phyloP scores from a whole-genome alignment of 2,113 vertebrate species.

The Philantomba maxwellii region DNA sequence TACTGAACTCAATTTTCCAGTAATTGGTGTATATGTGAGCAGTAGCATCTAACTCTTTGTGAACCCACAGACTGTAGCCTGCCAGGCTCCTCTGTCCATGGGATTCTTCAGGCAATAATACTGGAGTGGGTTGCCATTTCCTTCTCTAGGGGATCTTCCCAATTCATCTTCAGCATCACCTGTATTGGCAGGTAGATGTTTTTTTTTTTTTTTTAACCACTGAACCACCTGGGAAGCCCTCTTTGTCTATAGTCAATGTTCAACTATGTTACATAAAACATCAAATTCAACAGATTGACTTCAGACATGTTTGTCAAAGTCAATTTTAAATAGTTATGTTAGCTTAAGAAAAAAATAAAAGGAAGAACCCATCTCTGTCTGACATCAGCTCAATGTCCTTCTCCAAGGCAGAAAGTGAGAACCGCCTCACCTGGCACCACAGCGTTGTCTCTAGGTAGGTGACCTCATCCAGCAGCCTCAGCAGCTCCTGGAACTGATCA shows the following conservation, averaged over 20 bases:
- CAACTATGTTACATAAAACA: not conserved
- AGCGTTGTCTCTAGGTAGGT: conserved; percentile 64
- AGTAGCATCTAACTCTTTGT: not conserved
- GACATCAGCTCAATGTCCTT: not conserved
- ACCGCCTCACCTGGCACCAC: conserved; percentile 72
- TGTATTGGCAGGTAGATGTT: not conserved
- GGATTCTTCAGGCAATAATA: not conserved
- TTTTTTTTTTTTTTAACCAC: not conserved
- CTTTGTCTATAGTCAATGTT: not conserved
- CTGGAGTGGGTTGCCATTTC: not conserved
- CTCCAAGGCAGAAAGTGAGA: not conserved
- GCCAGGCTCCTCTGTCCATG: not conserved
- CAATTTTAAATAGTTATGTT: not conserved
- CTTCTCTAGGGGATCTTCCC: not conserved
- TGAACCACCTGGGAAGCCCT: not conserved
- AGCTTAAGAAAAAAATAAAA: not conserved
- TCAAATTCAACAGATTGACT: not conserved
- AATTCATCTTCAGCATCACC: not conserved
- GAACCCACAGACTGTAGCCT: not conserved
- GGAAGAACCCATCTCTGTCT: not conserved
- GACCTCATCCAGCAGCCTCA: conserved; percentile 81
- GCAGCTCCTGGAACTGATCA: conserved; percentile 79
- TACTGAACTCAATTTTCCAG: not conserved
- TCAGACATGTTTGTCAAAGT: not conserved
- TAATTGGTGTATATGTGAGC: not conserved